Base-by-base conservation (phyloP, 2,113 vertebrate species). In the Festucalex cinctus region DNA sequence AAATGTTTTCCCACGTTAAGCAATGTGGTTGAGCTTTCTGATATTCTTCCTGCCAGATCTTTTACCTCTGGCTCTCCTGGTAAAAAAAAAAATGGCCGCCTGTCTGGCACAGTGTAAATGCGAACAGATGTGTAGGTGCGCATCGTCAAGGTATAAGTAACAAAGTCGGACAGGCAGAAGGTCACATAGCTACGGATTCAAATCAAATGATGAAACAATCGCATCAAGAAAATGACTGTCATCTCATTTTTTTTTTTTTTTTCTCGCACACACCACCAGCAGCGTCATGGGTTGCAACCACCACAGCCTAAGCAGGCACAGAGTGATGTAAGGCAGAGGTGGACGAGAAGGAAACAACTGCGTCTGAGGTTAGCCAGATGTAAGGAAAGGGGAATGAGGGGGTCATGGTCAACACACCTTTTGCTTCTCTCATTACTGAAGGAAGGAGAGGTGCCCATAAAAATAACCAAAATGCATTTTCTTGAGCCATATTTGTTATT, bases 71-170 rank as follows among this genome's bases (percentile, higher is more conserved):
- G 26, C 86, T 91, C 87, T 91, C 26, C 61, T 35, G 61, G 62
- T 46, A 66, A 59, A 54, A 51, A 68, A 75, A 54, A 51, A 68
- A 75, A 54, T 89, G 87, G 91, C 91, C 91, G 85, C 86, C 85
- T 83, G 85, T 88, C 85, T 83, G 81, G 85, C 68, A n/a, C 59
- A 54, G 61, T 54, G 51, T 84, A 95, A 95, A 89, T 81, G 86
- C 86, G 93, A 91, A 90, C 94, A 95, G 94, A 94, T 96, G 94
- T 95, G 91, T 60, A 89, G 82, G 68, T 70, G 48, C 71, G 69
- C 69, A 49, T 53, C 63, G 72, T 83, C 69, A 35, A 51, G 53
- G 66, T 54, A 26, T 65, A 78, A 69, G 64, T 82, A 85, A 76
- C 65, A 28, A 44, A 77, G 68, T 83, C 53, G 44, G 80, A 80